These are phyloP conservation scores for Perdita meconis DNA, from an alignment of 2,888 invertebrate genomes.

Conservation along the genomic window DNA sequence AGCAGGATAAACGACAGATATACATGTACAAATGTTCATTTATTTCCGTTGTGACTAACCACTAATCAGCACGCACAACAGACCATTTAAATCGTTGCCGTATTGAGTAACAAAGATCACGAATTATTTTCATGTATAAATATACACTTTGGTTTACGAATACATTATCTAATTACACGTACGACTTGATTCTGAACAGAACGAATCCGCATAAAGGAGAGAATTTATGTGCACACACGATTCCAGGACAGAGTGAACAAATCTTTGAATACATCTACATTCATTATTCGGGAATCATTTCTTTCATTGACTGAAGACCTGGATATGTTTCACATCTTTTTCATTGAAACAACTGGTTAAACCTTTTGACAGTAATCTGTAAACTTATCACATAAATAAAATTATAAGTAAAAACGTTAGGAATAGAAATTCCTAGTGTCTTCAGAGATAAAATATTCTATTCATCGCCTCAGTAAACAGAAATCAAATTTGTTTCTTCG, in stretches of 20 bases:
- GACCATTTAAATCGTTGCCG: constrained; percentile 48
- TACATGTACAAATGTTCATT: constrained; percentile 1
- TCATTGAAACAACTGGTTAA: not conserved
- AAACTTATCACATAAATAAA: too few relatives aligned
- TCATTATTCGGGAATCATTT: constrained; percentile 29
- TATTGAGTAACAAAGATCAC: constrained; percentile 51
- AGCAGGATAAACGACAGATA: constrained; percentile 45
- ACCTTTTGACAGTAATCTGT: too few relatives aligned
- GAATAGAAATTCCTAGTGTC: too few relatives aligned
- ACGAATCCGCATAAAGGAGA: constrained; percentile 27
- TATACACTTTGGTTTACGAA: constrained; percentile 78
- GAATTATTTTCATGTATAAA: constrained; percentile 64
- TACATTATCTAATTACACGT: constrained; percentile 66
- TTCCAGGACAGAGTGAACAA: constrained; percentile 18
- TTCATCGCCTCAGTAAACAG: too few relatives aligned
- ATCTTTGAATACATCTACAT: constrained; percentile 12
- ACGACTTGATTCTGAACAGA: constrained; percentile 30
- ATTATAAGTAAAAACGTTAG: too few relatives aligned
- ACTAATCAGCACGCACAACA: constrained; percentile 59
- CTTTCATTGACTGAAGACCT: constrained; percentile 46
- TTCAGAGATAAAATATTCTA: too few relatives aligned
- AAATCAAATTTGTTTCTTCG: too few relatives aligned
- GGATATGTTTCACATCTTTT: not conserved
- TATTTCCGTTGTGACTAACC: constrained; percentile 18
- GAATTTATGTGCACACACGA: constrained; percentile 35